Evolutionary conservation across 2,797 vertebrate species (phyloP), one percentile per base, ranked within the genome.

Genomic region (Trachurus trachurus): DNA sequence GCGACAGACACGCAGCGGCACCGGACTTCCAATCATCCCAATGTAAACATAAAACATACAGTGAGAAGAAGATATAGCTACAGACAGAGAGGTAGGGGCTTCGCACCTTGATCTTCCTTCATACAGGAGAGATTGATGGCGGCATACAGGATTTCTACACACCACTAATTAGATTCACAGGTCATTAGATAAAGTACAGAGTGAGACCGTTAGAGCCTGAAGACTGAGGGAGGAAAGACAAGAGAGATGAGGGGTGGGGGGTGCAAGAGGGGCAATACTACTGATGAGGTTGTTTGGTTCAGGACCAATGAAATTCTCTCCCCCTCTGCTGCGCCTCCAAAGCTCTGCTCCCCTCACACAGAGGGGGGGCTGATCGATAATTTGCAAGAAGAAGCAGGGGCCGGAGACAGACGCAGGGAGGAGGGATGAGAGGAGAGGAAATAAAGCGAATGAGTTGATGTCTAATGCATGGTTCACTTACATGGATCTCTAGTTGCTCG

Each of bases 171-270:
- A 92, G 92, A 95, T 95, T 94, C 92, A 89, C 90, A 94, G 90
- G 90, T 93, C 92, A 92, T 95, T 95, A 94, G 89, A 94, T 93
- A 93, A 94, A 95, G 92, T 90, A 91, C 87, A 93, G 78, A 87
- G 90, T 91, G 88, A 92, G 88, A 89, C 89, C 39, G 90, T 69
- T 90, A 69, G 80, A 75, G 83, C 81, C 80, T 85, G 83, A 86
- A 90, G 82, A 88, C 77, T 76, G 66, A 73, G 67, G 66, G 62
- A 67, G 85, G 74, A 53, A 34, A 34, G 31, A 34, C 31, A 34
- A 34, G 47, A 56, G 68, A 53, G 45, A 76, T 34, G 31, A 26
- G 26, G 61, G 58, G 59, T 78, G 75, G 75, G 59, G 74, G 63
- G 76, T 84, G 80, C 11, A 61, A 88, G 86, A 77, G 72, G 74